Conservation (phyloP, 92 coral and sea anemone genomes). For the Plumapathes pennacea region DNA sequence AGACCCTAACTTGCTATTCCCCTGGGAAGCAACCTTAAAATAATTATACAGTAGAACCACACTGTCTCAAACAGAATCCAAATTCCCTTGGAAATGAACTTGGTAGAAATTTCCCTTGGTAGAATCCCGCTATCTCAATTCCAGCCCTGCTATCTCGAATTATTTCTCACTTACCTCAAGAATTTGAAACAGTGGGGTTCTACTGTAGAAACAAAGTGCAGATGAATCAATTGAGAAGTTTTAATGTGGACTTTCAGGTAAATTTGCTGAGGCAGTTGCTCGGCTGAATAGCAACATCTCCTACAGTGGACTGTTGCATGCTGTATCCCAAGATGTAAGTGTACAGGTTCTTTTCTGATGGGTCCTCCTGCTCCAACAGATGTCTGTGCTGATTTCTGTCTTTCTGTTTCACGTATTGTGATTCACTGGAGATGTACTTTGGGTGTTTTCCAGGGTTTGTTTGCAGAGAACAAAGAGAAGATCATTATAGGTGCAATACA, state of each 20-base stretch:
- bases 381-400: not conserved
- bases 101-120: no score
- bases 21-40: no score
- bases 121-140: no score
- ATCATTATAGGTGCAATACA: slow-evolving; percentile 88
- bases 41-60: no score
- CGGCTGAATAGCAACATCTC: slow-evolving; percentile 91
- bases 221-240: not conserved
- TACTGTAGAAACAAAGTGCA: no score
- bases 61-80: no score
- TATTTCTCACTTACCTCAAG: no score
- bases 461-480: slow-evolving; percentile 93
- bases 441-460: slow-evolving; percentile 61
- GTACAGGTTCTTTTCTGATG: not conserved
- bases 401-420: no score
- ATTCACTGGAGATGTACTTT: not conserved
- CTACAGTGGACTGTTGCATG: slow-evolving; percentile 93
- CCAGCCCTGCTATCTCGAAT: no score
- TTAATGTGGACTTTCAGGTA: slow-evolving; percentile 36
- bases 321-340: slow-evolving; percentile 97
- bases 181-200: not conserved
- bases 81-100: no score
- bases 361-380: no score
- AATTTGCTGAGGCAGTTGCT: slow-evolving; percentile 84
- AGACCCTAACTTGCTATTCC: no score